A percentile compares a stretch with the other conserved stretches of the same genome.
phyloP scores from a whole-genome alignment of 2,888 invertebrate species.

The Diplolepis rosae region DNA sequence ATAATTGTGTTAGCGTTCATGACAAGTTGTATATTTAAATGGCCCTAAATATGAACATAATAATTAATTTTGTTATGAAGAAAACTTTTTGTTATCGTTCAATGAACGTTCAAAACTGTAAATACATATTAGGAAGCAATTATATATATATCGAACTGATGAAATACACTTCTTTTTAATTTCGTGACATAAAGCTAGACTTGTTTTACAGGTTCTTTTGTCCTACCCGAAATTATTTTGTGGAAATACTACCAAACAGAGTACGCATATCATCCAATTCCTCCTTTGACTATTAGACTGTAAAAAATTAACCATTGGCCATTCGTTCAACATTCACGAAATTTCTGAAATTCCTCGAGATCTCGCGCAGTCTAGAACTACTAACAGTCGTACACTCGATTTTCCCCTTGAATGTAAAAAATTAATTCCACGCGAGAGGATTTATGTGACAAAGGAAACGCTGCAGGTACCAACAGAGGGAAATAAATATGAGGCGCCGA shows the following conservation, averaged over 20 bases:
- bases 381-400: not conserved
- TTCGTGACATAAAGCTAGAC: not conserved
- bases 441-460: not conserved
- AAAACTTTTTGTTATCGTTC: too few species aligned
- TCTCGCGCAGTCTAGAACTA: not conserved
- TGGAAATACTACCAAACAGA: not conserved
- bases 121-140: too few species aligned
- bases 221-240: not conserved
- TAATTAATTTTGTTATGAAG: too few species aligned
- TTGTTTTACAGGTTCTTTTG: not conserved
- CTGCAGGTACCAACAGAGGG: not conserved
- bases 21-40: too few species aligned
- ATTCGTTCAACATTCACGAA: constrained; percentile 7
- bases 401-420: not conserved
- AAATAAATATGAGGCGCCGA: not conserved
- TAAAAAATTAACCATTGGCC: constrained; percentile 12
- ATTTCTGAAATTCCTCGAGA: constrained; percentile 9
- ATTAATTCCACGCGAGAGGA: not conserved
- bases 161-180: too few species aligned
- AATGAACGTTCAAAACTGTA: too few species aligned
- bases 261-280: not conserved
- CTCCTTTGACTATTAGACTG: not conserved
- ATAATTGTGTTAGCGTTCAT: not conserved
- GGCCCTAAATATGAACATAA: too few species aligned
- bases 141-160: too few species aligned